Evolutionary conservation across 2,888 invertebrate species (phyloP).

Genomic region (Acanthosoma haemorrhoidale): DNA sequence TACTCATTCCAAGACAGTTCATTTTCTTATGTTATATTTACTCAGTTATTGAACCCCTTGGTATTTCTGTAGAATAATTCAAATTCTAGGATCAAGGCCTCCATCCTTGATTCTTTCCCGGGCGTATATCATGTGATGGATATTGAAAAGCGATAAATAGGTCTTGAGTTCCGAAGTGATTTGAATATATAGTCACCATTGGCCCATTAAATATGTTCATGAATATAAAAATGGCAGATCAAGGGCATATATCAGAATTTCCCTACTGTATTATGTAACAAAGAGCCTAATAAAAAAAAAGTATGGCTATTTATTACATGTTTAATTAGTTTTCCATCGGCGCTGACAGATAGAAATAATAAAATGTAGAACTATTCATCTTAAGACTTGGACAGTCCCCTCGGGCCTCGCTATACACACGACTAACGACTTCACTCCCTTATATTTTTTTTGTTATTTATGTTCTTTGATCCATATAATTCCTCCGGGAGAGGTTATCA

Average conservation of each 20-base stretch:
- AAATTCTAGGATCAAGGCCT: too few species aligned
- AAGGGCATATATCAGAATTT: not conserved
- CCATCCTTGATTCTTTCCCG: too few species aligned
- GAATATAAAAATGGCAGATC: not conserved
- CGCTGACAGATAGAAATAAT: slow-evolving; percentile 23
- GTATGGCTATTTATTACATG: slow-evolving; percentile 23
- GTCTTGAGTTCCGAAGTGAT: not conserved
- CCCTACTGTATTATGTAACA: slow-evolving; percentile 15
- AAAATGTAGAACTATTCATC: slow-evolving; percentile 19
- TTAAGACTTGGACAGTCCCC: not conserved
- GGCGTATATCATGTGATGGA: too few species aligned
- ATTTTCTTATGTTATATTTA: too few species aligned
- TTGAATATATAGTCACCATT: not conserved
- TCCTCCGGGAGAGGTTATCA: not conserved
- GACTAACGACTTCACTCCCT: slow-evolving; percentile 16
- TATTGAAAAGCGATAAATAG: not conserved
- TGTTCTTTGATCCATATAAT: slow-evolving; percentile 21
- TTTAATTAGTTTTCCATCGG: slow-evolving; percentile 18
- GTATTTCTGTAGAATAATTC: too few species aligned
- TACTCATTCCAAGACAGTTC: too few species aligned
- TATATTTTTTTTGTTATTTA: slow-evolving; percentile 15
- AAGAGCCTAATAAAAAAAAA: not conserved
- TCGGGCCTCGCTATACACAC: slow-evolving; percentile 7
- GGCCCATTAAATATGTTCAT: not conserved
- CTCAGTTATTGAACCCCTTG: too few species aligned